Evolutionary conservation across 2,113 vertebrate species (phyloP), one percentile per base, ranked within the genome.

Genomic region (Mesoclemmys tuberculata): DNA sequence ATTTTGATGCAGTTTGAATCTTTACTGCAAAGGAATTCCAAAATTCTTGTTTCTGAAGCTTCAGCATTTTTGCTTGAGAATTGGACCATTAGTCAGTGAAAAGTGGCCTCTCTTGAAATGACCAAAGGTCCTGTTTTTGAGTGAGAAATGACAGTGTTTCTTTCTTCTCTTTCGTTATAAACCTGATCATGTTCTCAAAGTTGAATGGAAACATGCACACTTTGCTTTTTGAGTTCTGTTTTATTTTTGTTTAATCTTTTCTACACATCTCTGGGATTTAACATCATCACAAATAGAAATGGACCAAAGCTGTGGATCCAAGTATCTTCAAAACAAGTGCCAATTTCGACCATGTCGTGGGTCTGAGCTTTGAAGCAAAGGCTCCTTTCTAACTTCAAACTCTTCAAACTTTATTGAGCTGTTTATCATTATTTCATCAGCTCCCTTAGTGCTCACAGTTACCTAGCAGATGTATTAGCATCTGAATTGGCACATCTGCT

Each of bases 361-460:
- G 64, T 0, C 3, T 82, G 85, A 87, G 27, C 90, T 92, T 84
- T 64, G 87, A 95, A 93, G 80, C 8, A 55, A 55, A 54, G 85
- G 18, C 51, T 94, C 46, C 46, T 11, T 89, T 90, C 51, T 95
- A 92, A 95, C 89, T 94, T 71, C 55, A 75, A 38, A 12, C 85
- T 52, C 78, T 81, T 84, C 81, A n/a, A 8, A 38, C 24, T 89
- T 92, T 88, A 82, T 95, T 93, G 88, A 88, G 46, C 27, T 74
- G 82, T 54, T 90, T 85, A 85, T 79, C 11, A 0, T 68, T 94
- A 88, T 80, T 94, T 82, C 87, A 54, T 84, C 38, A 81, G 46
- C 64, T 13, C n/a, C 49, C 93, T 91, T 92, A 93, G 91, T 95
- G 90, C 93, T 90, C 58, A 27, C 49, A 81, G 16, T 82, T 85